Evolutionary conservation across 2,888 invertebrate genomes (phyloP), one percentile per base, ranked within the genome.

Genomic region (Netelia virgata): DNA sequence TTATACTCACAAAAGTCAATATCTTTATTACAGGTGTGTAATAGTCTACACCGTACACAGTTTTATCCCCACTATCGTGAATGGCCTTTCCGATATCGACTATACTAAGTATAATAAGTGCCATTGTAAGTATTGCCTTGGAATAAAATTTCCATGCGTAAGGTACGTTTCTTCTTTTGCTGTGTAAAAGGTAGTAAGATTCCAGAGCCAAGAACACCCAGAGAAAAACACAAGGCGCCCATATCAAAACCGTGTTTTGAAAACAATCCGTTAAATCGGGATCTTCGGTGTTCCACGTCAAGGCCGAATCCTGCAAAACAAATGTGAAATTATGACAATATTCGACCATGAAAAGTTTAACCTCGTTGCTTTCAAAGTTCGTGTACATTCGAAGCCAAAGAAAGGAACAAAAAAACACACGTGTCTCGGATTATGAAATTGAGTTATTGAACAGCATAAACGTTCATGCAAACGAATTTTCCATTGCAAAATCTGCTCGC

Each of bases 231-330:
- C 98, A 98, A 0, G 99, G 99, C 50, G 96, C 94, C 98, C 99
- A 99, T 70, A 98, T 95, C 41, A 99, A 94, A 0, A 97, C 96
- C 0, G 99, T 98, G 93, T 97, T 97, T 94, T 98, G 97, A 94
- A 99, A 98, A 94, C 99, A 99, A 92, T 95, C 95, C 86, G 99
- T 97, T 88, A 99, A 95, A 92, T 97, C 97, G 53, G 98, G 99
- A 93, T 96, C 95, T 8, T 95, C 94, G 18, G 98, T 97, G 91
- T 97, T 92, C 98, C 98, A 98, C 79, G 97, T 96, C 89, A 96
- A 91, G 87, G 96, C 95, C 87, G 94, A 92, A 94, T 98, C 96
- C 99, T 99, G 94, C 87, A 23, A 18, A 23, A 55, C 11, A n/a
- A 55, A n/a, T 28, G 28, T 28, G 28, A 28, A 28, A 28, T 28